Evolutionary conservation across 2,797 vertebrate species (phyloP).

Genomic region (Chelonia mydas): DNA sequence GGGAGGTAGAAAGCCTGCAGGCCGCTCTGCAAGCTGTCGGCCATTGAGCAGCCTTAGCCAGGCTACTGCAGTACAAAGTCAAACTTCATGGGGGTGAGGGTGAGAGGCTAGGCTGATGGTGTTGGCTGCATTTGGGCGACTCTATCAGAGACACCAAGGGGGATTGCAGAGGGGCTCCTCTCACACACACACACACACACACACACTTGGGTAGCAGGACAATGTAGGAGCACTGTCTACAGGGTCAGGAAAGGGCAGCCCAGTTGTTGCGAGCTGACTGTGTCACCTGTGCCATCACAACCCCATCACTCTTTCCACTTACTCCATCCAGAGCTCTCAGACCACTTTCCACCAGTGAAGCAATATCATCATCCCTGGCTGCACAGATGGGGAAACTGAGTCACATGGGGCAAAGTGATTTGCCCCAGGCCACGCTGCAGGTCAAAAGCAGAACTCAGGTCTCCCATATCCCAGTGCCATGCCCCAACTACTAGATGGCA

Average conservation of each 20-base stretch:
- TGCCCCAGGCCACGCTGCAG: conserved; percentile 35
- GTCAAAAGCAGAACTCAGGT: neutral
- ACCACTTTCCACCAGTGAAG: neutral
- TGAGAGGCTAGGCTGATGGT: neutral
- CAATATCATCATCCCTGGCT: neutral
- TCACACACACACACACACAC: no score
- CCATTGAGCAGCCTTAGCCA: neutral
- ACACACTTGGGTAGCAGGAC: neutral
- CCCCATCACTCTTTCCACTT: neutral
- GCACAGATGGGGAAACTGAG: neutral
- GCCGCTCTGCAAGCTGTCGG: neutral
- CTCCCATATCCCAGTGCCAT: neutral
- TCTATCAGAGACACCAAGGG: neutral
- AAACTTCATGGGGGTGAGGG: no score
- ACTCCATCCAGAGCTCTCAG: neutral
- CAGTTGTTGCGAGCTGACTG: neutral
- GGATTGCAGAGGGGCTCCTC: neutral
- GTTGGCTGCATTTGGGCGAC: neutral
- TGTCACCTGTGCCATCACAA: neutral
- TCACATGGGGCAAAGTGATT: neutral
- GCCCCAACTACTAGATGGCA: neutral
- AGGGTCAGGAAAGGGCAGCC: neutral
- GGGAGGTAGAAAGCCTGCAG: neutral
- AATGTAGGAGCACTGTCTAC: neutral
- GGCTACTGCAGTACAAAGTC: neutral